These are phyloP conservation scores for Hippasteria phrygiana DNA, from an alignment of 53 echinoderm and acorn worm species.

Conservation along the genomic window DNA sequence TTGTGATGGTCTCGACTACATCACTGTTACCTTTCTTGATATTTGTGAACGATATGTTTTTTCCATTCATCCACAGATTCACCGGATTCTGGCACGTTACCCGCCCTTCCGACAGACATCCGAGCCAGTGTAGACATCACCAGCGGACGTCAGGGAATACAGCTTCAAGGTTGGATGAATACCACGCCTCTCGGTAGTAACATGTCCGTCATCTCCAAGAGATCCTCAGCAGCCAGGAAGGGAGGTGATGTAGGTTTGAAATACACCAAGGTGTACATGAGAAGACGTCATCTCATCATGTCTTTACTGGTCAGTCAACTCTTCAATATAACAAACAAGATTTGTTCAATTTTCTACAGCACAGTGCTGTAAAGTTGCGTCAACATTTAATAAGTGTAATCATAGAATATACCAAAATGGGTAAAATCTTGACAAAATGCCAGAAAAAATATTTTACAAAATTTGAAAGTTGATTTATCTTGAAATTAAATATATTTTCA, in stretches of 20 bases:
- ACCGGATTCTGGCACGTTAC: conserved; percentile 59
- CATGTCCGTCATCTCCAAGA: conserved; percentile 88
- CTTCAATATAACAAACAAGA: no score
- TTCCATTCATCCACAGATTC: conserved; percentile 55
- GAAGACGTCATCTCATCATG: conserved; percentile 85
- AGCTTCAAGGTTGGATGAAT: conserved; percentile 89
- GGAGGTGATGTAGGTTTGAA: conserved; percentile 80
- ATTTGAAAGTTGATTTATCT: no score
- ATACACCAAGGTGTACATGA: conserved; percentile 91
- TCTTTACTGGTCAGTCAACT: conserved; percentile 77
- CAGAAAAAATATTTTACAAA: no score
- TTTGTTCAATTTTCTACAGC: no score
- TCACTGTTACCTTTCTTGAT: not conserved
- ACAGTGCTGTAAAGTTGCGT: no score
- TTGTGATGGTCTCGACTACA: no score
- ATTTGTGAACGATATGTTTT: conserved; percentile 24
- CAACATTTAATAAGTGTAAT: no score
- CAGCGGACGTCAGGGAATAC: conserved; percentile 25
- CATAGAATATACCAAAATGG: no score
- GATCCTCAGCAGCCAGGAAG: conserved; percentile 91
- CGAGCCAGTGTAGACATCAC: conserved; percentile 67
- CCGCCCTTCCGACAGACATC: conserved; percentile 73
- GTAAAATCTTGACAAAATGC: no score
- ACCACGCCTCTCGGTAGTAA: conserved; percentile 82
- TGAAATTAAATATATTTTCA: no score